Conservation (phyloP, 2,797 vertebrate species). For the Macropus fuliginosus region DNA sequence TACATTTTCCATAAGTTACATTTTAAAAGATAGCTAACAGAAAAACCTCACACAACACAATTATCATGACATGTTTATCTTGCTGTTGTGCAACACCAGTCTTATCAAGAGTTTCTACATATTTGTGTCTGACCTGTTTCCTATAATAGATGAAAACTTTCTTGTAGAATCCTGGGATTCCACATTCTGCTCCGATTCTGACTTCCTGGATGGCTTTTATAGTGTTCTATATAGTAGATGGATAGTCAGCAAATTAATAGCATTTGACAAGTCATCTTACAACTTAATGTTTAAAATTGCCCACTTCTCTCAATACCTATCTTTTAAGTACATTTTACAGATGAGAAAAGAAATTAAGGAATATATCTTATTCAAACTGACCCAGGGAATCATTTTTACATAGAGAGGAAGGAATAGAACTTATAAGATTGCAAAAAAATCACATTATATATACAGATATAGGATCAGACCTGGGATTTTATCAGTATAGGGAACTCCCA, state of each 20-base stretch:
- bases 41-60: not conserved
- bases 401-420: not conserved
- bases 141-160: not conserved
- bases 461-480: not conserved
- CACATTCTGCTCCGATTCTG: conserved; percentile 27
- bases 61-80: not conserved
- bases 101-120: not conserved
- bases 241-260: conserved; percentile 1
- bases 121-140: not conserved
- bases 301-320: not conserved
- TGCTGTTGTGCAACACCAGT: not conserved
- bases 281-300: conserved; percentile 1
- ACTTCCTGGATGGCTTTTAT: not conserved
- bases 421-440: not conserved
- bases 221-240: not conserved
- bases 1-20: not conserved
- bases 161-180: not conserved
- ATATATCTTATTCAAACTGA: not conserved
- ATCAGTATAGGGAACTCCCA: not conserved
- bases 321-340: not conserved
- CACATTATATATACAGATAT: not conserved
- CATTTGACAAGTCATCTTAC: conserved; percentile 27
- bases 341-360: conserved; percentile 4
- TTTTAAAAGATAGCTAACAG: conserved; percentile 16
- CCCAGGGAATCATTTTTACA: not conserved